Conservation (phyloP, 2,113 vertebrate genomes). For the Pyrgilauda ruficollis region DNA sequence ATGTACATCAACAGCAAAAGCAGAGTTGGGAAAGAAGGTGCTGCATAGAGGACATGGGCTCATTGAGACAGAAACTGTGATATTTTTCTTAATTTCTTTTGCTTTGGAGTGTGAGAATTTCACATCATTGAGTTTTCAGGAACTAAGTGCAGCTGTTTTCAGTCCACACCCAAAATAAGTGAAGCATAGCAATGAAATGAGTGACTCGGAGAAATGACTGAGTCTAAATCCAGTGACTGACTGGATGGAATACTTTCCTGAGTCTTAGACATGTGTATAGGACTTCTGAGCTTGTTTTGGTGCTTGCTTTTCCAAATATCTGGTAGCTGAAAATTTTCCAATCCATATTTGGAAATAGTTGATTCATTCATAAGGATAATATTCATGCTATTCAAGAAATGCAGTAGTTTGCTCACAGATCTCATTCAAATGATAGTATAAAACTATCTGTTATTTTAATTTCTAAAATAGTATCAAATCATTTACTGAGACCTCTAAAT, state of each 20-base stretch:
- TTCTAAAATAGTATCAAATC: not conserved
- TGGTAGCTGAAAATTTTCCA: slow-evolving; percentile 61
- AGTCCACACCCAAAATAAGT: slow-evolving; percentile 34
- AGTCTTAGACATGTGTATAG: slow-evolving; percentile 40
- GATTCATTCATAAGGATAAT: slow-evolving; percentile 60
- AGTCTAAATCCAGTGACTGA: not conserved
- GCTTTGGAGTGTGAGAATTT: slow-evolving; percentile 16
- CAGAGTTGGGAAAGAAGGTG: not conserved
- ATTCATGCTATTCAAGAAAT: slow-evolving; percentile 39
- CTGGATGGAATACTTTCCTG: slow-evolving; percentile 48
- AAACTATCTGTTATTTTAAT: not conserved
- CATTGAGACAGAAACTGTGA: not conserved
- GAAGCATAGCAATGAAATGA: slow-evolving; percentile 48
- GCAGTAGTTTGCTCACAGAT: not conserved
- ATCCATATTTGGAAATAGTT: slow-evolving; percentile 63
- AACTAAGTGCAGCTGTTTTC: slow-evolving; percentile 23
- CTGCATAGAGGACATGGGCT: not conserved
- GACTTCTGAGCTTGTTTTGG: slow-evolving; percentile 43
- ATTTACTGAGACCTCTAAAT: not conserved
- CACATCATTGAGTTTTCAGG: slow-evolving; percentile 28
- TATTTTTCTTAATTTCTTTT: not conserved
- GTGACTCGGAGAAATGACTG: slow-evolving; percentile 49
- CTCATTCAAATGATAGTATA: not conserved
- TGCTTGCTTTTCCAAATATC: slow-evolving; percentile 52
- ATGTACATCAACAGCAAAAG: not conserved